phyloP scores from a whole-genome alignment of 2,797 vertebrate species.

The Sebastes aleutianus region DNA sequence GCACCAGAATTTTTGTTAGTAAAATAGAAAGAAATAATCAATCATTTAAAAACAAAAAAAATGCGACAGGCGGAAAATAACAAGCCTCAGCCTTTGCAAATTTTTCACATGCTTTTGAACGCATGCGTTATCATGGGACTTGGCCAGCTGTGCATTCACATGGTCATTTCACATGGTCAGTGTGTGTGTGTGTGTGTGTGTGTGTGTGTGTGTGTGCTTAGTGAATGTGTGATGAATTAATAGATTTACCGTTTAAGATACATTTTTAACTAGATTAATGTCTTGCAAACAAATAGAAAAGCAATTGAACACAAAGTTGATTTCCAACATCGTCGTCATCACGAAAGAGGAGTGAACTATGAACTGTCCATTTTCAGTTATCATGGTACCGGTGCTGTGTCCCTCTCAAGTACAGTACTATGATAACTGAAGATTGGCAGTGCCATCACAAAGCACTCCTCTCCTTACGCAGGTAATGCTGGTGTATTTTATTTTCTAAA shows the following conservation, averaged over 20 bases:
- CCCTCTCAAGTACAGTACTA: slow-evolving; percentile 99
- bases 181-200: too few species aligned
- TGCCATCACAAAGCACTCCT: slow-evolving; percentile 89
- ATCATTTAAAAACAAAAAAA: not conserved
- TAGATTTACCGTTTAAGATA: not conserved
- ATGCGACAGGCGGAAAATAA: not conserved
- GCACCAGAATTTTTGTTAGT: not conserved
- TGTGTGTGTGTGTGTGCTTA: not conserved
- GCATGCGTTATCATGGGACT: not conserved
- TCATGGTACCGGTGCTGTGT: slow-evolving; percentile 99
- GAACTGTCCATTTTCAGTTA: slow-evolving; percentile 99
- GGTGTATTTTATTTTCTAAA: not conserved
- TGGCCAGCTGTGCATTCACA: not conserved
- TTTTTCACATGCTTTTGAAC: not conserved
- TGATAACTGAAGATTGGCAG: slow-evolving; percentile 99
- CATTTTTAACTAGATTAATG: not conserved
- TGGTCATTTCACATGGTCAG: not conserved
- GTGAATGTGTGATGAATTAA: not conserved
- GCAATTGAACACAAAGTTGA: not conserved
- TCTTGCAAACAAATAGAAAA: not conserved
- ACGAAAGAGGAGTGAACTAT: slow-evolving; percentile 67
- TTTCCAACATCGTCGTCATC: not conserved
- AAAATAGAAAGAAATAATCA: not conserved
- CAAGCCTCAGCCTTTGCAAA: not conserved
- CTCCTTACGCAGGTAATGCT: slow-evolving; percentile 15